Conservation (phyloP, 2,888 invertebrate genomes). For the Rutpela maculata region DNA sequence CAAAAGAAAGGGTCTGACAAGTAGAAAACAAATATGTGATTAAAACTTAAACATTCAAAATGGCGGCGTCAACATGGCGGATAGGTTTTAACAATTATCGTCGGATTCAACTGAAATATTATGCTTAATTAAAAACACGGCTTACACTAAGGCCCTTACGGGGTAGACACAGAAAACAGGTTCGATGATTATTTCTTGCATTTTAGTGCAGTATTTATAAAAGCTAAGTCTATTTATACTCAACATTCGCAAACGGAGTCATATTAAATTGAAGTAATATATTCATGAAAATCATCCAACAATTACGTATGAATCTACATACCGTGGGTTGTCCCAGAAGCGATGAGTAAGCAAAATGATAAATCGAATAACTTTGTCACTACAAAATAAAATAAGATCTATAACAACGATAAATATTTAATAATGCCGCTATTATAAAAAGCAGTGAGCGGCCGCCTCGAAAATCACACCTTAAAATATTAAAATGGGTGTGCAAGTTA, state of each 20-base stretch:
- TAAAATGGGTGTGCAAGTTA: slow-evolving; percentile 12
- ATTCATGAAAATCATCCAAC: not conserved
- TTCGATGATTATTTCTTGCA: too few relatives aligned
- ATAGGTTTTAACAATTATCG: too few relatives aligned
- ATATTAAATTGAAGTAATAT: not conserved
- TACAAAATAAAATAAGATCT: slow-evolving; percentile 14
- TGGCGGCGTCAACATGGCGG: too few relatives aligned
- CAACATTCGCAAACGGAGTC: not conserved
- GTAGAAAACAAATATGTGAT: too few relatives aligned
- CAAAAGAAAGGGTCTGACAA: too few relatives aligned
- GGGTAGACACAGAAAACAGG: too few relatives aligned
- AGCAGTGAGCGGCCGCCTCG: not conserved
- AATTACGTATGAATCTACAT: not conserved
- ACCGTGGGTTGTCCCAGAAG: not conserved
- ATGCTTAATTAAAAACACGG: too few relatives aligned
- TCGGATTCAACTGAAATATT: too few relatives aligned
- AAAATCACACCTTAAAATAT: slow-evolving; percentile 22
- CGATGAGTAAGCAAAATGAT: slow-evolving; percentile 10
- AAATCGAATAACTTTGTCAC: slow-evolving; percentile 26
- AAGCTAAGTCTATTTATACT: too few relatives aligned
- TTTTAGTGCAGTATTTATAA: too few relatives aligned
- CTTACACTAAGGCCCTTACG: too few relatives aligned
- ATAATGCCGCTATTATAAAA: slow-evolving; percentile 2
- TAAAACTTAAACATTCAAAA: too few relatives aligned
- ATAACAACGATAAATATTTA: slow-evolving; percentile 10